Conservation (phyloP, 2,797 vertebrate species). For the Apogon hyalosoma region DNA sequence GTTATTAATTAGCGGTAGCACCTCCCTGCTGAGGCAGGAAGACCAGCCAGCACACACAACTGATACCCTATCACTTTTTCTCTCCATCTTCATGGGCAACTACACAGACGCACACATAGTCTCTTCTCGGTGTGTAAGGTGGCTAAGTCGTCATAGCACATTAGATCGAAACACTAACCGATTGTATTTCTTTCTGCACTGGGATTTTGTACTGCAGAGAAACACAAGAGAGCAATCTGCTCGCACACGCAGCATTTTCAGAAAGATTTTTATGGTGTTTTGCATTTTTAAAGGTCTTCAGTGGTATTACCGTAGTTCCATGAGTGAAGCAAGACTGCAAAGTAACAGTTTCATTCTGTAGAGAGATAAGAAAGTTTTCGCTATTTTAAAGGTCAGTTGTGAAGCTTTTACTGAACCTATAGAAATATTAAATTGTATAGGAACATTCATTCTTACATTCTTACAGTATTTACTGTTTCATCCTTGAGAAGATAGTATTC, state of each 20-base stretch:
- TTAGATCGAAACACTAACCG: constrained; percentile 72
- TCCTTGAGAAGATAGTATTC: too few species aligned
- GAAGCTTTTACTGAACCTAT: too few species aligned
- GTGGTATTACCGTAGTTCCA: constrained; percentile 44
- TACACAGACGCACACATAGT: constrained; percentile 27
- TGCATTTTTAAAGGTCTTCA: constrained; percentile 43
- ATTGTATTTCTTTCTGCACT: constrained; percentile 54
- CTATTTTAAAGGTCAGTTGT: neutral
- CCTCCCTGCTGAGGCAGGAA: constrained; percentile 54
- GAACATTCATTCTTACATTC: too few species aligned
- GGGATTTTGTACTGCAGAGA: constrained; percentile 38
- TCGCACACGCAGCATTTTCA: constrained; percentile 38
- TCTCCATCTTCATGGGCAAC: constrained; percentile 35
- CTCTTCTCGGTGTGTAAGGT: constrained; percentile 36
- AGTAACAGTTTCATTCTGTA: constrained; percentile 13
- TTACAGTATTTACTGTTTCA: too few species aligned
- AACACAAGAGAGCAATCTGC: constrained; percentile 55
- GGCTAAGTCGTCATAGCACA: constrained; percentile 70
- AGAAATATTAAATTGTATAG: too few species aligned
- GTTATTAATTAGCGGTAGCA: constrained; percentile 72
- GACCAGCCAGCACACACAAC: constrained; percentile 32
- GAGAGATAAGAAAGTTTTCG: constrained; percentile 5
- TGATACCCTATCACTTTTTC: constrained; percentile 19
- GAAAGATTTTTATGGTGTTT: constrained; percentile 38
- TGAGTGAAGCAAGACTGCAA: constrained; percentile 46